phyloP scores from a whole-genome alignment of 2,888 invertebrate species.

The Carabus problematicus region DNA sequence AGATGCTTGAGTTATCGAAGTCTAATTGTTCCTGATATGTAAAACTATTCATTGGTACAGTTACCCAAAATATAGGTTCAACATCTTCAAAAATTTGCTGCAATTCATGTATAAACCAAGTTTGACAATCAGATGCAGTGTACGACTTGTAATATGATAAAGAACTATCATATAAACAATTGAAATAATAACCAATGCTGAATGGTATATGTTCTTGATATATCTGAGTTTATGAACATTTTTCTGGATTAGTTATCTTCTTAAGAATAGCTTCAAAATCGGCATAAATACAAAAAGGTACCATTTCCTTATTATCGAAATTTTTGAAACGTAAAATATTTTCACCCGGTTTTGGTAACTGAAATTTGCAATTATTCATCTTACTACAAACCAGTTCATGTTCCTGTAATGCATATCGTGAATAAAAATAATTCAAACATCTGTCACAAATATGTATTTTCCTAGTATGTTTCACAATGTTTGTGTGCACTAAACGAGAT shows the following conservation, averaged over 20 bases:
- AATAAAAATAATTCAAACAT: conserved; percentile 35
- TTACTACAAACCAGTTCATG: conserved; percentile 34
- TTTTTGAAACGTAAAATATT: conserved; percentile 41
- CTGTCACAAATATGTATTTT: conserved; percentile 36
- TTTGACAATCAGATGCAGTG: conserved; percentile 18
- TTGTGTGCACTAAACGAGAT: conserved; percentile 35
- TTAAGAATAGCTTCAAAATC: conserved; percentile 43
- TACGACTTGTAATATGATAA: conserved; percentile 38
- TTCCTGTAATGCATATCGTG: conserved; percentile 9
- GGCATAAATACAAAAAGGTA: conserved; percentile 44
- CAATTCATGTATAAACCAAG: conserved; percentile 28
- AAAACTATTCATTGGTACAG: conserved; percentile 29
- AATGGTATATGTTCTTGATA: conserved; percentile 41
- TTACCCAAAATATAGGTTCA: conserved; percentile 1
- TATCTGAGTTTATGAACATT: not conserved
- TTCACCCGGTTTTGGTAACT: conserved; percentile 23
- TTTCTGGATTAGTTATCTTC: not conserved
- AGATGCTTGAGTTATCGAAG: too few species aligned
- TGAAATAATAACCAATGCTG: conserved; percentile 43
- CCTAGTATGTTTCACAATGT: conserved; percentile 13
- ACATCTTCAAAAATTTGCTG: conserved; percentile 20
- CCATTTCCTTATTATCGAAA: conserved; percentile 28
- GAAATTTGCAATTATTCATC: conserved; percentile 6
- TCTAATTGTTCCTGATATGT: conserved; percentile 30
- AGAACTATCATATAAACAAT: conserved; percentile 45